These are phyloP conservation scores for Tetramorium alpestre DNA, from an alignment of 1,140 invertebrate species.

Conservation along the genomic window DNA sequence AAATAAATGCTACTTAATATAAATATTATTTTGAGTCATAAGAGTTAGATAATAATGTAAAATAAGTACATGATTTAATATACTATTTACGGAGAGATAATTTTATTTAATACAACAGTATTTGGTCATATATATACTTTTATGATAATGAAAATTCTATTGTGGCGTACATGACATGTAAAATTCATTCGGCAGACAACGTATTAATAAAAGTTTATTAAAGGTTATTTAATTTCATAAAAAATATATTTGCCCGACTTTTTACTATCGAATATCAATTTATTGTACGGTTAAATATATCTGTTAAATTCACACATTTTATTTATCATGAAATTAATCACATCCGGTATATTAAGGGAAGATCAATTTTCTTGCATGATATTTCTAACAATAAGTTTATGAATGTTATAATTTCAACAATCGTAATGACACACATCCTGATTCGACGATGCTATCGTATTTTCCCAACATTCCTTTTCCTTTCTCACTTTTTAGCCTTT, in stretches of 20 bases:
- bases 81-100: too few species aligned
- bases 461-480: neutral
- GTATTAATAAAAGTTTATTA: neutral
- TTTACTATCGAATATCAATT: neutral
- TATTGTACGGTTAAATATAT: neutral
- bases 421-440: neutral
- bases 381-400: neutral
- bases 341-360: neutral
- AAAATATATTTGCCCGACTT: neutral
- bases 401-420: slow-evolving; percentile 18
- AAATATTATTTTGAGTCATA: too few species aligned
- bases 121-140: too few species aligned
- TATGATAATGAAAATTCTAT: too few species aligned
- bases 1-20: too few species aligned
- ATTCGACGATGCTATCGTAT: slow-evolving; percentile 35
- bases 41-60: too few species aligned
- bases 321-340: neutral
- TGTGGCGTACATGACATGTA: too few species aligned
- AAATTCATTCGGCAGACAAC: too few species aligned
- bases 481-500: neutral
- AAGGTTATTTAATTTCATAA: neutral
- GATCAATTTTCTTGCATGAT: slow-evolving; percentile 14
- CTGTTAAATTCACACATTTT: neutral
- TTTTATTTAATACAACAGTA: too few species aligned
- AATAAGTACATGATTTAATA: too few species aligned